Evolutionary conservation across 2,888 invertebrate genomes (phyloP), one percentile per base, ranked within the genome.

Genomic region (Habrosyne pyritoides): DNA sequence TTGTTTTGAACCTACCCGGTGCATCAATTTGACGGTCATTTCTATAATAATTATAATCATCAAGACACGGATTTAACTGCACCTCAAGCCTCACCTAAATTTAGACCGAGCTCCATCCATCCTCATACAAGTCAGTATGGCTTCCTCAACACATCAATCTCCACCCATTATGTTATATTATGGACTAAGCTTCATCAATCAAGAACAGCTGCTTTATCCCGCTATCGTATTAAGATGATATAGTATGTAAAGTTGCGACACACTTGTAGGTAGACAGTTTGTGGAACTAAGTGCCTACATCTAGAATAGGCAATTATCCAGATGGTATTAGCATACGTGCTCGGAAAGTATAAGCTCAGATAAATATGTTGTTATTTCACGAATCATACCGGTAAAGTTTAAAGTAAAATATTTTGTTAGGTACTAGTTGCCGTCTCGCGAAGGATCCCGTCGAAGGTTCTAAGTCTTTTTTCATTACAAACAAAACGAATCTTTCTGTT

Each of bases 121-220:
- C 60, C 47, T 50, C 60, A 63, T 63, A 67, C 63, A 70, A 65
- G 66, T 59, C 50, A 54, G 60, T 64, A 69, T 60, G 66, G 61
- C 65, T 77, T 69, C 58, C 65, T 58, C 57, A 69, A 72, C 66
- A 72, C 75, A 80, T 82, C 78, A 75, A 76, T 79, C 78, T 75
- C 75, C 66, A 66, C 67, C 73, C 63, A 78, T 79, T 75, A 75
- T 63, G 59, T 66, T 69, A 74, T 66, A 76, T 79, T 78, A 81
- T 75, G 73, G 68, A 77, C 69, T 76, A 68, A 67, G 69, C 71
- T 58, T 68, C 84, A 87, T 87, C 86, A 81, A 86, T 87, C 87
- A 86, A 69, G 61, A 71, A 71, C 86, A 86, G 84, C 83, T 84
- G 86, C 67, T 81, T 64, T 68, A 69, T 14, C 50, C 59, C 63